A percentile compares a stretch with the other conserved stretches of the same genome.
phyloP scores from a whole-genome alignment of 1,140 invertebrate species.

The Drosophila repletoides region DNA sequence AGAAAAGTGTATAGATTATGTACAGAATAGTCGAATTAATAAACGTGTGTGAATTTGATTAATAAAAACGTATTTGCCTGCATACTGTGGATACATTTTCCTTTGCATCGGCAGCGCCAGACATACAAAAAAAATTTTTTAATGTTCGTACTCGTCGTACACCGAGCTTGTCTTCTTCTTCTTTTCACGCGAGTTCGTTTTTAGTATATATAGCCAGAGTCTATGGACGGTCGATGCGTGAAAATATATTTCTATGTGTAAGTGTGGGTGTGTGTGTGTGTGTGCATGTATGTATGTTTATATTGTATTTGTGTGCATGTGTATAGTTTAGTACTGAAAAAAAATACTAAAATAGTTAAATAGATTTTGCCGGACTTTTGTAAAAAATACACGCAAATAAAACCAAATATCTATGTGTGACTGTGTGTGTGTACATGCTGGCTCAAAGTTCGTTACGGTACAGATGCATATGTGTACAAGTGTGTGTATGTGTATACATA shows the following conservation, averaged over 20 bases:
- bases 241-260: slow-evolving; percentile 80
- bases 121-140: slow-evolving; percentile 69
- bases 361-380: slow-evolving; percentile 47
- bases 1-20: slow-evolving; percentile 59
- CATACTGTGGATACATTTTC: slow-evolving; percentile 46
- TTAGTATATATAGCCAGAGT: slow-evolving; percentile 74
- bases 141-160: slow-evolving; percentile 64
- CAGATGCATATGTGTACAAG: slow-evolving; percentile 44
- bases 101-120: slow-evolving; percentile 46
- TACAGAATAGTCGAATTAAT: slow-evolving; percentile 47
- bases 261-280: slow-evolving; percentile 58
- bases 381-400: slow-evolving; percentile 21
- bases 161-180: slow-evolving; percentile 70
- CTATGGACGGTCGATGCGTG: slow-evolving; percentile 76
- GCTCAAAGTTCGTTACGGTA: slow-evolving; percentile 56
- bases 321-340: slow-evolving; percentile 31
- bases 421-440: slow-evolving; percentile 26
- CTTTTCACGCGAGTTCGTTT: slow-evolving; percentile 74
- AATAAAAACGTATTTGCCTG: slow-evolving; percentile 15
- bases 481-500: slow-evolving; percentile 53
- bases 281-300: slow-evolving; percentile 50
- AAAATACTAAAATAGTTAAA: slow-evolving; percentile 45
- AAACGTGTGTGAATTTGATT: slow-evolving; percentile 45
- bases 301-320: slow-evolving; percentile 41
- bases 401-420: slow-evolving; percentile 8